Evolutionary conservation across 2,888 invertebrate species (phyloP).

Genomic region (Labia minor): DNA sequence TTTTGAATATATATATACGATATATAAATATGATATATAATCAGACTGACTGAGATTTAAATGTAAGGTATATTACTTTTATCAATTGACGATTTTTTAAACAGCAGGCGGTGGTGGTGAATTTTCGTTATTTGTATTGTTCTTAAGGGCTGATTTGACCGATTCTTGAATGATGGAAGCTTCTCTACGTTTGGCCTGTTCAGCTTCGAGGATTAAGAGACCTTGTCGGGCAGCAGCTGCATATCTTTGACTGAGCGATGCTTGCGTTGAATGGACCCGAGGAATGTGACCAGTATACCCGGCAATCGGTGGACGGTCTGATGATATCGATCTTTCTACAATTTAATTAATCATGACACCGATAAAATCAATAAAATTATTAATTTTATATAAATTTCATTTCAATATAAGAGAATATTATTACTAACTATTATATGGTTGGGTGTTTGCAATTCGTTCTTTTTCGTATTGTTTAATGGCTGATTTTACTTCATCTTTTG

Average conservation of each 20-base stretch:
- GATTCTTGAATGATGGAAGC: background rate
- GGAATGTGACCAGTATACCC: constrained; percentile 66
- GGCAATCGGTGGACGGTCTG: constrained; percentile 58
- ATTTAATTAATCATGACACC: too few relatives aligned
- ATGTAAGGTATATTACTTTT: too few relatives aligned
- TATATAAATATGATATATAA: too few relatives aligned
- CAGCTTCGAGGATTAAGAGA: constrained; percentile 43
- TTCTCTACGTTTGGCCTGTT: constrained; percentile 18
- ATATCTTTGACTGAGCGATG: constrained; percentile 56
- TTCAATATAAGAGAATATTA: too few relatives aligned
- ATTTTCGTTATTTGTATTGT: background rate
- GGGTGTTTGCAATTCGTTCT: background rate
- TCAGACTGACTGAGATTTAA: too few relatives aligned
- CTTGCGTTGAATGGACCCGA: constrained; percentile 52
- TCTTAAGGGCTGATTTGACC: background rate
- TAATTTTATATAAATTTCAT: constrained; percentile 17
- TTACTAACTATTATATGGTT: background rate
- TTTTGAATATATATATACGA: too few relatives aligned
- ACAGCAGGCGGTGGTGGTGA: background rate
- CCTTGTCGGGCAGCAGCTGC: constrained; percentile 56
- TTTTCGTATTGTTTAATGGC: constrained; percentile 42
- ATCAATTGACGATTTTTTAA: background rate
- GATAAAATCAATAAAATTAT: constrained; percentile 21
- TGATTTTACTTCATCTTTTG: constrained; percentile 44
- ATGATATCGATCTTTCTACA: constrained; percentile 50